Percentiles rank a stretch among this genome's conserved stretches.
Evolutionary conservation across 2,888 invertebrate species (phyloP).

Genomic region (Phaedon cochleariae): DNA sequence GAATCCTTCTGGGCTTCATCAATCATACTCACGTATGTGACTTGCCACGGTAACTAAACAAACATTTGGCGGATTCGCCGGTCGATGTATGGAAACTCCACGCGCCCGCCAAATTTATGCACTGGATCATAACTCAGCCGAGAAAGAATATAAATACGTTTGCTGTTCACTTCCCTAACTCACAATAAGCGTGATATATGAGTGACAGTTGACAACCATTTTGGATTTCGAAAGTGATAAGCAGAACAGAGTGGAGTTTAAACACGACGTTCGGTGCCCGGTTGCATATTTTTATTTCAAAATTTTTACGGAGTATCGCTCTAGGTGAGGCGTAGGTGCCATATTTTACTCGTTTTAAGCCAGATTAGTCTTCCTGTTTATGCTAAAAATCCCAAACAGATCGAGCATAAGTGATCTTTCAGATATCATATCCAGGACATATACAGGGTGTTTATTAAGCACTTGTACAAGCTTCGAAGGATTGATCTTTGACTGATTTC

Average conservation of each 20-base stretch:
- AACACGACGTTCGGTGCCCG: constrained; percentile 17
- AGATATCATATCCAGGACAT: too few species aligned
- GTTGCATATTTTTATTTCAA: constrained; percentile 22
- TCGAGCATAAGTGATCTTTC: too few species aligned
- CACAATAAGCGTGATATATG: constrained; percentile 30
- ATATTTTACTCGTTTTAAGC: too few species aligned
- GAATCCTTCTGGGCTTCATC: not conserved
- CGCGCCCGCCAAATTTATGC: constrained; percentile 10
- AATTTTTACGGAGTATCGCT: too few species aligned
- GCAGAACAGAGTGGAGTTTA: constrained; percentile 26
- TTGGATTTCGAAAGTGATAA: constrained; percentile 27
- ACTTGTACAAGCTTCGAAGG: too few species aligned
- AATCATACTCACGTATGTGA: not conserved
- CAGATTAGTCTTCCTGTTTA: too few species aligned
- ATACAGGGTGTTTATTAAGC: too few species aligned
- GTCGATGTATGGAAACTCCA: not conserved
- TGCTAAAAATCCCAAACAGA: too few species aligned
- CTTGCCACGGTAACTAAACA: not conserved
- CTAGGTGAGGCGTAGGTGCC: too few species aligned
- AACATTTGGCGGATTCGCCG: not conserved
- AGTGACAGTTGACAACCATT: constrained; percentile 24
- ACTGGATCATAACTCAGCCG: constrained; percentile 17
- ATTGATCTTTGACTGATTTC: too few species aligned
- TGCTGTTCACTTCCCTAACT: constrained; percentile 21
- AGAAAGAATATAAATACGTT: constrained; percentile 24